Evolutionary conservation across 2,113 vertebrate species (phyloP).

Genomic region (Anolis sagrei): DNA sequence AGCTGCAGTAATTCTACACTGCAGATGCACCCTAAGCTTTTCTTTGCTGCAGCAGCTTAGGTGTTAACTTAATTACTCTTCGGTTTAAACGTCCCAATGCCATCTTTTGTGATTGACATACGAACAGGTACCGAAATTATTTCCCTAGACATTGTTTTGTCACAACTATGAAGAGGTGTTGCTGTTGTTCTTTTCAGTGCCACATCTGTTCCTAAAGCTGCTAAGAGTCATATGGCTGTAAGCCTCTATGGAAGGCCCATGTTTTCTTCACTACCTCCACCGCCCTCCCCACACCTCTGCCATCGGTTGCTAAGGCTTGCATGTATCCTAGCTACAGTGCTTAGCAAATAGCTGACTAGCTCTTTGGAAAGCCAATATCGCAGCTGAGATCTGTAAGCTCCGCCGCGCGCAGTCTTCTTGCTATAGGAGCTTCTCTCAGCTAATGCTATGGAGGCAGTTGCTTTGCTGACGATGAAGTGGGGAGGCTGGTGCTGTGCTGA

Average conservation of each 20-base stretch:
- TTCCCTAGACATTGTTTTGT: not conserved
- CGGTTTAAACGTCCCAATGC: not conserved
- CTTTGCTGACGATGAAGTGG: not conserved
- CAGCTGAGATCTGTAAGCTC: slow-evolving; percentile 55
- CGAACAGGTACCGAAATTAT: not conserved
- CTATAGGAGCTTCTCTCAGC: slow-evolving; percentile 41
- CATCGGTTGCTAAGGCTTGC: slow-evolving; percentile 65
- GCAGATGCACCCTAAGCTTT: no score
- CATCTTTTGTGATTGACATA: not conserved
- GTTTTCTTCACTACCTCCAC: not conserved
- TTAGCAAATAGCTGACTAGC: slow-evolving; percentile 70
- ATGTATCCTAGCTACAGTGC: slow-evolving; percentile 72
- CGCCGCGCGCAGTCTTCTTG: slow-evolving; percentile 35
- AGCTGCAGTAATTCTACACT: no score
- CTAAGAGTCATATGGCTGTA: not conserved
- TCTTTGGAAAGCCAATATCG: slow-evolving; percentile 58
- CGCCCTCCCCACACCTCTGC: not conserved
- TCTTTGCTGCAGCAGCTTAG: not conserved
- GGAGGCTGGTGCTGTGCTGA: slow-evolving; percentile 10
- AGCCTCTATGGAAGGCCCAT: slow-evolving; percentile 34
- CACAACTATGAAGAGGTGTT: not conserved
- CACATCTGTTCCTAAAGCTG: not conserved
- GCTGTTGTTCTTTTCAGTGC: slow-evolving; percentile 16
- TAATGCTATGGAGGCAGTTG: slow-evolving; percentile 13
- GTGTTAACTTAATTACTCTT: not conserved